These are phyloP conservation scores for Tubulanus polymorphus DNA, from an alignment of 2,888 invertebrate species.

Conservation along the genomic window DNA sequence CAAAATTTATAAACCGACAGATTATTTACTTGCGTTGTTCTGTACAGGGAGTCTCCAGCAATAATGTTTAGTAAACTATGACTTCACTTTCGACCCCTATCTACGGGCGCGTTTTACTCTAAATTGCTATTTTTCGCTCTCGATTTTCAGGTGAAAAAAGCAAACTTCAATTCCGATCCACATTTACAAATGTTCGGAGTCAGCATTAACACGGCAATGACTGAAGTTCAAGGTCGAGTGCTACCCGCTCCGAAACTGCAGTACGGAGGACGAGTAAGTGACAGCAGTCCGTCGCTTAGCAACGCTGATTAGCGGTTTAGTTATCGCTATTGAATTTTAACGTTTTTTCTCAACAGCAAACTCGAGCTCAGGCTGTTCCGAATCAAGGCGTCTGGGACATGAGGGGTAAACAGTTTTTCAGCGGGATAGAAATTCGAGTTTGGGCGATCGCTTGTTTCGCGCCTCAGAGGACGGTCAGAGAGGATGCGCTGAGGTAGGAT, in stretches of 20 bases:
- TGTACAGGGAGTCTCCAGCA: too few relatives aligned
- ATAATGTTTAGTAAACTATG: too few relatives aligned
- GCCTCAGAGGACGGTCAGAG: conserved; percentile 91
- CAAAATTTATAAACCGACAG: too few relatives aligned
- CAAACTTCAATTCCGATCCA: conserved; percentile 89
- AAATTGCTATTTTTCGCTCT: too few relatives aligned
- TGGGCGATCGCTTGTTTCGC: conserved; percentile 99
- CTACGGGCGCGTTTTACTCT: too few relatives aligned
- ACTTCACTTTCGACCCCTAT: too few relatives aligned
- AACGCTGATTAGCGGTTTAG: neutral
- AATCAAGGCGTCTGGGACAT: conserved; percentile 99
- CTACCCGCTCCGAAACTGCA: conserved; percentile 93
- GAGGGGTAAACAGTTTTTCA: conserved; percentile 98
- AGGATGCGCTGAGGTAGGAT: conserved; percentile 78
- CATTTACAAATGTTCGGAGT: conserved; percentile 97
- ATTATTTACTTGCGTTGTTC: too few relatives aligned
- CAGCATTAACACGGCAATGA: conserved; percentile 45
- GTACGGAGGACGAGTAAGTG: conserved; percentile 88
- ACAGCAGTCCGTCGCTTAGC: neutral
- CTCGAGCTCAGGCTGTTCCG: conserved; percentile 91
- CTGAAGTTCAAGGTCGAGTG: conserved; percentile 64
- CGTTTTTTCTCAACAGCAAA: conserved; percentile 52
- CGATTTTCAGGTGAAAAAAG: conserved; percentile 69
- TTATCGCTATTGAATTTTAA: neutral
- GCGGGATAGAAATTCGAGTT: conserved; percentile 94